Percentiles rank a stretch among this genome's conserved stretches.
Conservation (phyloP, 2,888 invertebrate genomes). For the Drosophila pseudotalamancana region DNA sequence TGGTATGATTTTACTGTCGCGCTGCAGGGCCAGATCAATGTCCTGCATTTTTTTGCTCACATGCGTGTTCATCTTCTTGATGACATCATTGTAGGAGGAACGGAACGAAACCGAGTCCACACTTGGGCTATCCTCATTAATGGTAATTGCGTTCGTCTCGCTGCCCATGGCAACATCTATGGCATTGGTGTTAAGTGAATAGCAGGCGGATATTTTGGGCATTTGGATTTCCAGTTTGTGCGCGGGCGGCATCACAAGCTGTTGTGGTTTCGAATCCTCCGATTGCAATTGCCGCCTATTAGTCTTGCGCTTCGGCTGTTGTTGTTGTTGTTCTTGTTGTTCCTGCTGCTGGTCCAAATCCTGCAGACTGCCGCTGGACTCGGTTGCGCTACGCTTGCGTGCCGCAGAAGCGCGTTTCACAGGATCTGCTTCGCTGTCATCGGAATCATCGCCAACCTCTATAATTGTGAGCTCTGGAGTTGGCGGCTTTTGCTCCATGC, state of each 20-base stretch:
- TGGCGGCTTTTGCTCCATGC: conserved; percentile 9
- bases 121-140: not conserved
- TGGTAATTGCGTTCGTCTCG: not conserved
- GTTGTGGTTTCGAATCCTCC: not conserved
- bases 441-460: conserved; percentile 60
- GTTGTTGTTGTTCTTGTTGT: too few relatives aligned
- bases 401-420: not conserved
- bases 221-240: conserved; percentile 54
- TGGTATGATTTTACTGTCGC: conserved; percentile 81
- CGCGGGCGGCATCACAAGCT: not conserved
- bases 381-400: conserved; percentile 1
- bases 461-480: conserved; percentile 25
- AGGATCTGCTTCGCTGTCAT: conserved; percentile 24
- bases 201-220: conserved; percentile 77
- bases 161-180: conserved; percentile 2
- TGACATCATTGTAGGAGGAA: conserved; percentile 76
- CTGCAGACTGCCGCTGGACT: too few relatives aligned
- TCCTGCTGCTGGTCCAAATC: not conserved
- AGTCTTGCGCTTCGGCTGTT: conserved; percentile 24
- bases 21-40: conserved; percentile 80
- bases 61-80: conserved; percentile 81
- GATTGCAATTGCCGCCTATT: too few relatives aligned
- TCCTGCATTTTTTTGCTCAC: conserved; percentile 84
- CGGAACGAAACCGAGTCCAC: conserved; percentile 36
- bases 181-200: conserved; percentile 63